Conservation (phyloP, 2,113 vertebrate species). For the Pipra filicauda region DNA sequence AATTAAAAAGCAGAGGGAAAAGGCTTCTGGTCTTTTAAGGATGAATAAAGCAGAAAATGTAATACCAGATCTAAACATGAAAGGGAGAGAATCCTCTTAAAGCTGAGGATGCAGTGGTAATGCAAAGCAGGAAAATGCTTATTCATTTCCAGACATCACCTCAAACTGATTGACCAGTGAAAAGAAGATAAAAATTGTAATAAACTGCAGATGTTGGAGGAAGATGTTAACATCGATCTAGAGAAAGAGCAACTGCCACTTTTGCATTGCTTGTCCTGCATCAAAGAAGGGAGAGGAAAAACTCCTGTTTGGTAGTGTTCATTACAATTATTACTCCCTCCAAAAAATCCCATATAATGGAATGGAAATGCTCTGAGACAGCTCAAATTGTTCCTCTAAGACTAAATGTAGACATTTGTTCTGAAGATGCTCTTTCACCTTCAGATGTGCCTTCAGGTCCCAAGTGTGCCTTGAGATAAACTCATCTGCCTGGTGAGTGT, state of each 20-base stretch:
- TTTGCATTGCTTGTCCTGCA: background rate
- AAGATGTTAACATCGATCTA: background rate
- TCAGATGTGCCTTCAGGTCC: background rate
- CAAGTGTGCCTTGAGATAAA: background rate
- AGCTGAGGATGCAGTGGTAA: background rate
- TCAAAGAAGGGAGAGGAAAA: background rate
- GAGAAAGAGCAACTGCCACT: background rate
- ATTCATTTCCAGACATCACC: background rate
- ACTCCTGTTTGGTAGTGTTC: background rate
- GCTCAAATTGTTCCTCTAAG: background rate
- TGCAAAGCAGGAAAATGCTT: background rate
- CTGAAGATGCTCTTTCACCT: background rate
- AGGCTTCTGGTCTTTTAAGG: constrained; percentile 31
- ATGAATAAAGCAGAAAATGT: constrained; percentile 44
- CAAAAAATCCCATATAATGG: rapidly evolving
- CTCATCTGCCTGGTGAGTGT: background rate
- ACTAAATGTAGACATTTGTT: background rate
- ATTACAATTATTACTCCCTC: background rate
- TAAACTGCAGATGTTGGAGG: background rate
- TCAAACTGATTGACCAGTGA: background rate
- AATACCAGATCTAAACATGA: constrained; percentile 32
- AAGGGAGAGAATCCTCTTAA: constrained; percentile 39
- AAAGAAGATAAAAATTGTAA: background rate
- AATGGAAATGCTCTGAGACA: background rate
- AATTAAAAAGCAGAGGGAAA: background rate